A percentile compares a stretch with the other conserved stretches of the same genome.
These are phyloP conservation scores for Leptoclinus maculatus DNA, from an alignment of 2,797 vertebrate species.

Conservation along the genomic window DNA sequence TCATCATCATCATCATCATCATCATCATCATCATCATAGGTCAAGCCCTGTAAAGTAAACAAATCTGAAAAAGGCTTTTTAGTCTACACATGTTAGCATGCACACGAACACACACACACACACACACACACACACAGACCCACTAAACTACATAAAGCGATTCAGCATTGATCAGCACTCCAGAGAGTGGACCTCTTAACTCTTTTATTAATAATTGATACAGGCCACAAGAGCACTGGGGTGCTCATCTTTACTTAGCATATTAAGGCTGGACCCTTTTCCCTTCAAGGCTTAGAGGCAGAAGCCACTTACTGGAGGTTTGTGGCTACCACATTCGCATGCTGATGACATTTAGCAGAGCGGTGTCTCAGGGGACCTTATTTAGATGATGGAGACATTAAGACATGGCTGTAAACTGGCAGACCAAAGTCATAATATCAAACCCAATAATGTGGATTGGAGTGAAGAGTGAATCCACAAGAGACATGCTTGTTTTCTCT, in stretches of 20 bases:
- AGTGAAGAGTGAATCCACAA: slow-evolving; percentile 33
- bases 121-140: slow-evolving; percentile 31
- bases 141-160: slow-evolving; percentile 55
- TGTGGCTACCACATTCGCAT: slow-evolving; percentile 61
- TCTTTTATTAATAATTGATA: slow-evolving; percentile 75
- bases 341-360: slow-evolving; percentile 75
- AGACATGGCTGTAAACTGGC: slow-evolving; percentile 58
- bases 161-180: slow-evolving; percentile 75
- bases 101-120: slow-evolving; percentile 27
- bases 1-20: too few species aligned
- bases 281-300: slow-evolving; percentile 68
- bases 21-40: background rate
- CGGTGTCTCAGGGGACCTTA: slow-evolving; percentile 59
- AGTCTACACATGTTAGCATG: slow-evolving; percentile 13
- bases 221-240: slow-evolving; percentile 61
- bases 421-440: slow-evolving; percentile 56
- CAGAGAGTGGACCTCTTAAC: slow-evolving; percentile 64
- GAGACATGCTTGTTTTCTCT: slow-evolving; percentile 41
- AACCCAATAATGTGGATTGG: slow-evolving; percentile 48
- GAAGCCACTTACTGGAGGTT: slow-evolving; percentile 69
- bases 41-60: slow-evolving; percentile 9
- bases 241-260: slow-evolving; percentile 69
- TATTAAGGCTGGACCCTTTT: slow-evolving; percentile 75
- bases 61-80: background rate
- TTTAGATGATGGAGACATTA: slow-evolving; percentile 75